Base-by-base conservation (phyloP, 2,888 invertebrate genomes). In the Ectropis crepuscularia region DNA sequence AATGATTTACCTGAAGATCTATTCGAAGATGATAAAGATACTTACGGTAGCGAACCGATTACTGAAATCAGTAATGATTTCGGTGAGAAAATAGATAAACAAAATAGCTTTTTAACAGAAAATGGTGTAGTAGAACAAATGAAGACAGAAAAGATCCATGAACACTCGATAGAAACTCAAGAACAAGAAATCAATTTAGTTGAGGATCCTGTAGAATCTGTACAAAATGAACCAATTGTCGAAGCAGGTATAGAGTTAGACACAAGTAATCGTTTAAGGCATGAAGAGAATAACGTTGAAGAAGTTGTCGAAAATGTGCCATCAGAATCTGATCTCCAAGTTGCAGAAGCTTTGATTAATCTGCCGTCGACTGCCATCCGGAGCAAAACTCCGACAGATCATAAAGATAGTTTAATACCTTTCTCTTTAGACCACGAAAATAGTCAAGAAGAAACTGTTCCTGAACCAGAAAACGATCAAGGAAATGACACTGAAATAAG, bases 271-370 rank as follows among this genome's bases (percentile, higher is more conserved):
- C 45, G 60, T 8, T 12, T 58, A 45, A 54, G 53, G 1, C 48
- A 63, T 53, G 57, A 57, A 38, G 57, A 41, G 0, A 67, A 59
- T 57, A 54, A 47, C 49, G 42, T 46, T 45, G 60, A 67, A 45
- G n/a, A 53, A 55, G 48, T 68, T 54, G 61, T 74, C n/a, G 79
- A 88, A 67, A 87, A 70, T 74, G 67, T 77, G 45, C 93, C 90
- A 6, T 83, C 93, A 28, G 93, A 92, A 79, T 92, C 92, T 10
- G 93, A 91, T 75, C 80, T 93, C 11, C 93, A 93, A 82, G 87
- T 93, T 65, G 93, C 93, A 12, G 92, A 93, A 77, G 83, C 93
- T 2, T 83, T 93, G 16, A 88, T 93, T 54, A 93, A 88, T 77
- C 81, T 93, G 45, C 93, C 93, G 6, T 80, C 90, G 6, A 86